These are phyloP conservation scores for Pollenia angustigena DNA, from an alignment of 2,888 invertebrate genomes.

Conservation along the genomic window DNA sequence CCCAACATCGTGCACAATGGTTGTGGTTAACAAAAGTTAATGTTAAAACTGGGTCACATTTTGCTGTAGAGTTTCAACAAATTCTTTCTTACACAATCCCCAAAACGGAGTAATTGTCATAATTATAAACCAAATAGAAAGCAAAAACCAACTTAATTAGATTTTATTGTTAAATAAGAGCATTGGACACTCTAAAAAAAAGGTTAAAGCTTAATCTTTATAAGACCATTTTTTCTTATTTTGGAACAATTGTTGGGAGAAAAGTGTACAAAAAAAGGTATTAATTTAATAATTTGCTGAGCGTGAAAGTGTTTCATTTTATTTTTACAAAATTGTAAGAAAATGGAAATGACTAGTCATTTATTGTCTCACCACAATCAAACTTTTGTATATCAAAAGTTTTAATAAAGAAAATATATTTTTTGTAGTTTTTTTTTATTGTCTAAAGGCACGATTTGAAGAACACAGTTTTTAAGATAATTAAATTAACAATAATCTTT, in stretches of 20 bases:
- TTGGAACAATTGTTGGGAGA: slow-evolving; percentile 17
- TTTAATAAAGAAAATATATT: neutral
- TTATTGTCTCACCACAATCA: slow-evolving; percentile 26
- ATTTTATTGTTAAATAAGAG: slow-evolving; percentile 42
- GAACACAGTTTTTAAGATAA: slow-evolving; percentile 33
- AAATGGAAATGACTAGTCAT: slow-evolving; percentile 36
- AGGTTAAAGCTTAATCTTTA: slow-evolving; percentile 2
- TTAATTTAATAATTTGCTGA: slow-evolving; percentile 23
- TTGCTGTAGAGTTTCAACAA: slow-evolving; percentile 20
- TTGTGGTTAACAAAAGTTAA: slow-evolving; percentile 22
- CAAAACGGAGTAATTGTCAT: slow-evolving; percentile 33
- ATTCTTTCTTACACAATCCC: slow-evolving; percentile 18
- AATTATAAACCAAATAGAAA: slow-evolving; percentile 31
- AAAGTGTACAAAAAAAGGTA: neutral
- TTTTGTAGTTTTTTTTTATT: slow-evolving; percentile 4
- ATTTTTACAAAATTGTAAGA: slow-evolving; percentile 11
- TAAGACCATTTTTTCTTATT: slow-evolving; percentile 11
- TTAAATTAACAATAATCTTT: slow-evolving; percentile 60
- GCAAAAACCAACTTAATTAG: slow-evolving; percentile 30
- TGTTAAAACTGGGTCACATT: slow-evolving; percentile 34
- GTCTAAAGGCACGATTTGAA: slow-evolving; percentile 45
- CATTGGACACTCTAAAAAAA: slow-evolving; percentile 17
- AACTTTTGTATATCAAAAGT: slow-evolving; percentile 4
- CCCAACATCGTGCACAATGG: neutral
- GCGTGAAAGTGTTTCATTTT: slow-evolving; percentile 59